These are phyloP conservation scores for Todiramphus saurophagus DNA, from an alignment of 2,113 vertebrate genomes.

Conservation along the genomic window DNA sequence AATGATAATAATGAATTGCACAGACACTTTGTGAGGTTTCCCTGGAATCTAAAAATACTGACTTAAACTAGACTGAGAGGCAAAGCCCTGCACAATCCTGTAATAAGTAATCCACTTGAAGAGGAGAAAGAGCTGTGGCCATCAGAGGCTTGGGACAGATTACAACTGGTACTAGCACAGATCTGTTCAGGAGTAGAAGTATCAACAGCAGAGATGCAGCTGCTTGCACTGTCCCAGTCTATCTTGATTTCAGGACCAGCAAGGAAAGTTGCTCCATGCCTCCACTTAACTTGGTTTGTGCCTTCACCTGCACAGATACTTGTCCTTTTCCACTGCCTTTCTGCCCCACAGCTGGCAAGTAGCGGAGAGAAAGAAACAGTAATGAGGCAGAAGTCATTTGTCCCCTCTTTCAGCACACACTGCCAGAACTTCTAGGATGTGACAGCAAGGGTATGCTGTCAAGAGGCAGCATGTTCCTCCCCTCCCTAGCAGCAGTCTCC, in stretches of 20 bases:
- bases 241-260: background rate
- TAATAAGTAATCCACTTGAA: background rate
- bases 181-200: background rate
- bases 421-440: background rate
- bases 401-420: background rate
- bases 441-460: background rate
- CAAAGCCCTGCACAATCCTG: background rate
- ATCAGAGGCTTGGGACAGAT: background rate
- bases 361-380: background rate
- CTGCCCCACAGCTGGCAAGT: background rate
- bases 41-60: background rate
- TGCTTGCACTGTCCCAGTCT: background rate
- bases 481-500: accelerated
- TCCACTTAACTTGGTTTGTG: background rate
- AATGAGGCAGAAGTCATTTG: background rate
- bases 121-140: background rate
- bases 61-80: background rate
- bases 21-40: background rate
- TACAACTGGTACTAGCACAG: background rate
- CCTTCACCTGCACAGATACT: background rate
- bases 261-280: background rate
- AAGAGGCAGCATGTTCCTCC: accelerated
- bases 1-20: background rate
- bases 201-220: background rate
- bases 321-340: background rate